Base-by-base conservation (phyloP, 2,113 vertebrate genomes). In the Gallinago media region DNA sequence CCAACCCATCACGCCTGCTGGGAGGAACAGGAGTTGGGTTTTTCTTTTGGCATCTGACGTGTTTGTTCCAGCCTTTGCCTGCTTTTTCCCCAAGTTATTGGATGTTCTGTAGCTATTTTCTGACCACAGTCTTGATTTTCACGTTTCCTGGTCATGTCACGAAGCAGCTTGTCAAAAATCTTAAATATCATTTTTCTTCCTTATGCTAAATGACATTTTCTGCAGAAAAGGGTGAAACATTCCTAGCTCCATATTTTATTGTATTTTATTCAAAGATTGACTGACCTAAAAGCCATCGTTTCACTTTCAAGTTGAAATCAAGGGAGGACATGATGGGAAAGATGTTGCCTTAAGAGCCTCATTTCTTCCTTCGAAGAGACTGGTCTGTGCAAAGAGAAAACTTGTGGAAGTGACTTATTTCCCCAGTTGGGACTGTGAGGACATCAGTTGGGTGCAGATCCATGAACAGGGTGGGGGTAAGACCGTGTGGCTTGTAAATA, bases 261-360 rank as follows among this genome's bases (percentile, higher is more conserved):
- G 27, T 15, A 16, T 17, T 19, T n/a, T 47, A 26, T 42, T 61
- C 3, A 3, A 29, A 44, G 46, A 5, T 47, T 44, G 38, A 2
- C 27, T 75, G 67, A 65, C 62, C 62, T 23, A 15, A 66, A 71
- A 29, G 27, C 36, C 27, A 13, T 58, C 8, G 2, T 59, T 32
- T 44, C 26, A 4, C 6, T 63, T 56, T 29, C 2, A 42, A 65
- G 49, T 1, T 65, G 67, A 26, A 55, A 84, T 32, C 58, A 44
- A 36, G 49, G 47, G 44, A 55, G 44, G 34, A 20, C 8, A 0
- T 9, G 55, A 19, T 34, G 72, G 79, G 5, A 23, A 15, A 32
- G 7, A 8, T 27, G 71, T 1, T 7, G 36, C 0, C 22, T 36
- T 15, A 8, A 44, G 74, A 29, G 52, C 31, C 36, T 7, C 4